Evolutionary conservation across 64 coral and sea anemone species (phyloP), one percentile per base, ranked within the genome.

Genomic region (Pocillopora verrucosa): DNA sequence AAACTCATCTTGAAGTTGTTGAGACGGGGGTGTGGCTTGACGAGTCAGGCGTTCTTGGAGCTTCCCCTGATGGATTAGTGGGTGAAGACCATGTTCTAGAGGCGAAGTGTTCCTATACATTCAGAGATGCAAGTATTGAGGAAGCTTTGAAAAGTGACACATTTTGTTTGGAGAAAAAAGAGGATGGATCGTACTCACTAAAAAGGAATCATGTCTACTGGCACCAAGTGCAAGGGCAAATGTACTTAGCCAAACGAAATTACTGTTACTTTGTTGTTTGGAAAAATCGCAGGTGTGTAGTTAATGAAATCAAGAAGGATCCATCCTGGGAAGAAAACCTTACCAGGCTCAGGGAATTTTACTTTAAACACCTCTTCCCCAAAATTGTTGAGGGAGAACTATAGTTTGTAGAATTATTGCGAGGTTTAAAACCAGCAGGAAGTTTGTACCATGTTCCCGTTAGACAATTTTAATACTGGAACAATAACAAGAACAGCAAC

Each of bases 231-330:
- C 61, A 62, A 10, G 61, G 61, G 2, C 2, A 62, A 62, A 62
- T 62, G 2, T 62, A 4, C 10, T 62, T 62, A 4, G 9, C 73
- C 30, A 36, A 75, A 36, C 34, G 25, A 75, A 75, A 75, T 36
- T 10, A 10, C n/a, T 73, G 69, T 24, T 75, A 75, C 36, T 75
- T 75, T 75, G 34, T 75, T 36, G 73, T 36, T 62, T 75, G 73
- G 73, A 75, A 30, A 74, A 74, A 74, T 75, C 11, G 15, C 74
- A 36, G 74, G 87, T 25, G 19, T 78, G 75, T 77, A 17, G 36
- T 11, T 75, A 3, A 11, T 75, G 73, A 36, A 35, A 75, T 36
- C 15, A 13, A 56, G 51, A 34, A 16, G 25, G 51, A 56, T 77
- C 19, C 2, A 62, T 4, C 61, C 11, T 62, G 61, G 61, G 61